Evolutionary conservation across 2,888 invertebrate genomes (phyloP).

Genomic region (Ischnus inquisitorius): DNA sequence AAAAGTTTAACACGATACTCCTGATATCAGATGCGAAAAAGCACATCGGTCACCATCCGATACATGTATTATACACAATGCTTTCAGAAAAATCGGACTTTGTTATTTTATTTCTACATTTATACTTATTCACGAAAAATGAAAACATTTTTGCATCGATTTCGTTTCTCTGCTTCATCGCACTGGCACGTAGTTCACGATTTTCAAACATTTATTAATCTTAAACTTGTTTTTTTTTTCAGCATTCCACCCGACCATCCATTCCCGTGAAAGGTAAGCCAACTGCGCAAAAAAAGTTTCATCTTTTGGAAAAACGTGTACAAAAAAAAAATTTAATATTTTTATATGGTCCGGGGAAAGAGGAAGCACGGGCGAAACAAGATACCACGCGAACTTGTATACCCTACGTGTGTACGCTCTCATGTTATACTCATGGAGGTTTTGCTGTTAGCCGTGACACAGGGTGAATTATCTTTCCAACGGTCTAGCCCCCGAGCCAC

Average conservation of each 20-base stretch:
- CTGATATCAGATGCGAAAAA: constrained; percentile 10
- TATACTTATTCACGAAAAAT: constrained; percentile 32
- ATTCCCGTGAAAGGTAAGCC: constrained; percentile 84
- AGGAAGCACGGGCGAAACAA: background rate
- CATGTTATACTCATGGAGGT: constrained; percentile 27
- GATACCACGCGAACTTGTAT: constrained; percentile 8
- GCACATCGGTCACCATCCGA: constrained; percentile 25
- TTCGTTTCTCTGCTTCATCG: constrained; percentile 62
- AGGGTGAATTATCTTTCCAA: constrained; percentile 64
- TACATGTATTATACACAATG: constrained; percentile 72
- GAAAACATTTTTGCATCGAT: constrained; percentile 47
- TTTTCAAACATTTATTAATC: constrained; percentile 34
- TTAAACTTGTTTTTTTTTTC: constrained; percentile 70
- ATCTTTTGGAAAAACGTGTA: constrained; percentile 22
- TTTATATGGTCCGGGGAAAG: background rate
- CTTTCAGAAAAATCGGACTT: constrained; percentile 60
- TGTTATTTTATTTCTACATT: constrained; percentile 69
- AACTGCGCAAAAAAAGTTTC: background rate
- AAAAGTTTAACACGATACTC: constrained; percentile 3
- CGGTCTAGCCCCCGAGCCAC: constrained; percentile 45
- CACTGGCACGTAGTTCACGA: constrained; percentile 65
- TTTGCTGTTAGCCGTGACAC: constrained; percentile 50
- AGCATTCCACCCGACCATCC: constrained; percentile 84
- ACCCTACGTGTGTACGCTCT: constrained; percentile 21
- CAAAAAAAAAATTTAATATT: background rate